Conservation (phyloP, 2,888 invertebrate genomes). For the Thelaira solivaga region DNA sequence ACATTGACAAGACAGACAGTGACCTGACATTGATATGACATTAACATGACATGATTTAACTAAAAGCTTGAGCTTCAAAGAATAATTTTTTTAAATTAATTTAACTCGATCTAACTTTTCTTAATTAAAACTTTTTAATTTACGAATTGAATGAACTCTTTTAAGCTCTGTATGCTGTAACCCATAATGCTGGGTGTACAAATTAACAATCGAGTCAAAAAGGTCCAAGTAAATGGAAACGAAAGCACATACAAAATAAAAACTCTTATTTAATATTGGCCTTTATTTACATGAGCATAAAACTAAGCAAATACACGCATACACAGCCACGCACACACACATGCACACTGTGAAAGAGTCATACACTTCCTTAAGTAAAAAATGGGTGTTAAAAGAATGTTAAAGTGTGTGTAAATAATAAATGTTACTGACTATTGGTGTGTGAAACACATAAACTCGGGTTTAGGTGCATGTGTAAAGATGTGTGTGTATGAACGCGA, state of each 20-base stretch:
- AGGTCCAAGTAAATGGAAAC: not conserved
- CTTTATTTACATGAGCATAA: not conserved
- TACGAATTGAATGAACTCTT: too few relatives aligned
- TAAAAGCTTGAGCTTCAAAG: too few relatives aligned
- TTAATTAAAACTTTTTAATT: too few relatives aligned
- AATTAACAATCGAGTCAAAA: slow-evolving; percentile 47
- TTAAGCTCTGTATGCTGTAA: slow-evolving; percentile 7
- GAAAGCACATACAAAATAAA: not conserved
- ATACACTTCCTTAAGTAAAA: too few relatives aligned
- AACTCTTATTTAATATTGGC: slow-evolving; percentile 21
- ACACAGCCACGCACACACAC: not conserved
- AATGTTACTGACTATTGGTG: slow-evolving; percentile 7
- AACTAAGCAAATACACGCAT: not conserved
- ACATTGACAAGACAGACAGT: too few relatives aligned
- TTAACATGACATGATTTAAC: too few relatives aligned
- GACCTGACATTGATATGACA: too few relatives aligned
- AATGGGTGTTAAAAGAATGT: slow-evolving; percentile 16
- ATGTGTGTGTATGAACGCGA: slow-evolving; percentile 6
- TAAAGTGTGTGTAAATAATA: slow-evolving; percentile 1
- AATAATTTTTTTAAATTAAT: too few relatives aligned
- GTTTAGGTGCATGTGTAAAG: slow-evolving; percentile 8
- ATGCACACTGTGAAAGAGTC: too few relatives aligned
- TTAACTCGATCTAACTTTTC: too few relatives aligned
- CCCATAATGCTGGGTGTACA: slow-evolving; percentile 42
- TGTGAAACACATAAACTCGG: not conserved